These are phyloP conservation scores for Hycleus phaleratus DNA, from an alignment of 1,140 invertebrate genomes.

Conservation along the genomic window DNA sequence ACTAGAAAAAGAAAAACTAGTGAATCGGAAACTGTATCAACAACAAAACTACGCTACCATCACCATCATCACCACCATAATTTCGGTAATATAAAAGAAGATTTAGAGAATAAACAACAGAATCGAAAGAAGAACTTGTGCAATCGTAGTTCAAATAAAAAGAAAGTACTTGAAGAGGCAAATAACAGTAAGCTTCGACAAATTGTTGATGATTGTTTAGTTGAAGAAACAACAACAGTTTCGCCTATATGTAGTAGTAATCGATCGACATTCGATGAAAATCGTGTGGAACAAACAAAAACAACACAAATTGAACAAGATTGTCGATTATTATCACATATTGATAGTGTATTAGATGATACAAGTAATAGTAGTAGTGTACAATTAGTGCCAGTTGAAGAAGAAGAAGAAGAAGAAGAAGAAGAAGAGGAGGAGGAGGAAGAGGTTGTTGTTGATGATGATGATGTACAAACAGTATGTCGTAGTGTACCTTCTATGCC, in stretches of 20 bases:
- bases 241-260: slow-evolving; percentile 22
- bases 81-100: slow-evolving; percentile 34
- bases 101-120: slow-evolving; percentile 38
- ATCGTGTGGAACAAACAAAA: not conserved
- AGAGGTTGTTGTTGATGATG: slow-evolving; percentile 13
- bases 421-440: not conserved
- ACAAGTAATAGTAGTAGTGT: slow-evolving; percentile 29
- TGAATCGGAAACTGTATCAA: slow-evolving; percentile 25
- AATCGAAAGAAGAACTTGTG: slow-evolving; percentile 26
- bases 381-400: slow-evolving; percentile 18
- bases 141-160: slow-evolving; percentile 30
- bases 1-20: slow-evolving; percentile 33
- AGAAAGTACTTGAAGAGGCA: slow-evolving; percentile 40
- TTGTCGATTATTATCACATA: slow-evolving; percentile 2
- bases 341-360: slow-evolving; percentile 26
- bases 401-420: too few relatives aligned
- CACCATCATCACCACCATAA: not conserved
- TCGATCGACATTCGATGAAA: slow-evolving; percentile 22
- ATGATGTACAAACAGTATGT: not conserved
- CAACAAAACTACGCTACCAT: slow-evolving; percentile 13
- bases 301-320: not conserved
- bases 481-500: slow-evolving; percentile 38
- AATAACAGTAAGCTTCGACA: slow-evolving; percentile 41
- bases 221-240: slow-evolving; percentile 30
- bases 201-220: slow-evolving; percentile 11